Percentiles rank a stretch among this genome's conserved stretches.
Evolutionary conservation across 2,797 vertebrate genomes (phyloP).

Genomic region (Carapus acus): DNA sequence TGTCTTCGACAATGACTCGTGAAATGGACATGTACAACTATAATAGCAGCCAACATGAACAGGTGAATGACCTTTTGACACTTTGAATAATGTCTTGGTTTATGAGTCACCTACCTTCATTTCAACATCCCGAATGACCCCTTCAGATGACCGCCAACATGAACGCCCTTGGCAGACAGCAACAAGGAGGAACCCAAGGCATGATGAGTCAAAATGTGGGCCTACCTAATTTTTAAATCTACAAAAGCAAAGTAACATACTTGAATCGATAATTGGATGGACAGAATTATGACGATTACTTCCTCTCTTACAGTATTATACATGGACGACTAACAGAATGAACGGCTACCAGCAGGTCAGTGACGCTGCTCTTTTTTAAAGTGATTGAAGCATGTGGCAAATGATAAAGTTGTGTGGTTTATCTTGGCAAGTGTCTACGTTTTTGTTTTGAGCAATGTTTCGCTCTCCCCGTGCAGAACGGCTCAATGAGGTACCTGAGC

Average conservation of each 20-base stretch:
- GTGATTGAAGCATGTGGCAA: neutral
- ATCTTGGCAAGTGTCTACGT: neutral
- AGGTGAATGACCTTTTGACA: constrained; percentile 24
- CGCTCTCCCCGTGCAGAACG: constrained; percentile 37
- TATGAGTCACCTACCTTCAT: neutral
- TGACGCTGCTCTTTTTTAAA: neutral
- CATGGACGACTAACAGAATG: constrained; percentile 7
- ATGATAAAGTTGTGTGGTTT: neutral
- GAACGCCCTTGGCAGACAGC: neutral
- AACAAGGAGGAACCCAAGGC: neutral
- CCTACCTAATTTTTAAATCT: too few relatives aligned
- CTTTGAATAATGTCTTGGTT: neutral
- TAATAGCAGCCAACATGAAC: fast-evolving
- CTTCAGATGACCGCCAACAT: constrained; percentile 13
- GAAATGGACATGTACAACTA: fast-evolving
- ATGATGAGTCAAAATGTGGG: constrained; percentile 25
- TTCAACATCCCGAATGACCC: neutral
- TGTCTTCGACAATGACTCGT: neutral
- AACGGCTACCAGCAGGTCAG: constrained; percentile 25
- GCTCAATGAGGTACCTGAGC: constrained; percentile 6
- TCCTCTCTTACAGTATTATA: constrained; percentile 22
- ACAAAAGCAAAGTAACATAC: too few relatives aligned
- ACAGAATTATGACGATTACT: neutral
- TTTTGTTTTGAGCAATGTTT: neutral
- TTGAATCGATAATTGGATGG: too few relatives aligned